Evolutionary conservation across 1,140 invertebrate species (phyloP), one percentile per base, ranked within the genome.

Genomic region (Globodera rostochiensis): DNA sequence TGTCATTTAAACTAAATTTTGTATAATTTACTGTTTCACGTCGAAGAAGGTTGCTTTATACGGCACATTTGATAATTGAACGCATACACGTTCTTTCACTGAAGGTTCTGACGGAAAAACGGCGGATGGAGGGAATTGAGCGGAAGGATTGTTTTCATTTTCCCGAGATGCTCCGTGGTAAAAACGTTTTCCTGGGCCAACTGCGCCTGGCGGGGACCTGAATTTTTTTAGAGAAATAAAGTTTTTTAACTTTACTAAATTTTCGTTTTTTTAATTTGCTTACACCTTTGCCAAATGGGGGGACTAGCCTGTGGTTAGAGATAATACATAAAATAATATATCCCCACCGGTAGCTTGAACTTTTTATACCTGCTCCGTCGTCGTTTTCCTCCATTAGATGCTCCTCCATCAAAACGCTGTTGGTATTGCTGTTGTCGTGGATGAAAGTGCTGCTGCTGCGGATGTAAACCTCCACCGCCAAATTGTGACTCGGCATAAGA

Each of bases 61-160:
- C 6, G 82, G 82, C 7, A 83, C 81, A 57, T 83, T 83, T 13
- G 82, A 77, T 50, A 83, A 73, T 9, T 84, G 82, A 70, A 83
- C 73, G 66, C 82, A 83, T 84, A 83, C 67, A 19, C 82, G 70
- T 13, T 69, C 80, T 21, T 78, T 78, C n/a, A 46, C 64, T 45
- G 25, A n/a, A 21, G 53, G 21, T 47, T n/a, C 57, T n/a, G 21
- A n/a, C 19, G 6, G 76, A 67, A 50, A 45, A 57, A 45, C 53
- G 21, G 60, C 49, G n/a, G 46, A 69, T 45, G 36, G 19, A 19
- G 60, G 15, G 67, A 53, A 47, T 57, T 49, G 47, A 45, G 77
- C 50, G 47, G 60, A 47, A 9, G 46, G 53, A n/a, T 78, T 50
- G 49, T 70, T 36, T 8, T 70, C 64, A n/a, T 25, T 78, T 11